These are phyloP conservation scores for Drosophila ercepeae DNA, from an alignment of 1,140 invertebrate species.

Conservation along the genomic window DNA sequence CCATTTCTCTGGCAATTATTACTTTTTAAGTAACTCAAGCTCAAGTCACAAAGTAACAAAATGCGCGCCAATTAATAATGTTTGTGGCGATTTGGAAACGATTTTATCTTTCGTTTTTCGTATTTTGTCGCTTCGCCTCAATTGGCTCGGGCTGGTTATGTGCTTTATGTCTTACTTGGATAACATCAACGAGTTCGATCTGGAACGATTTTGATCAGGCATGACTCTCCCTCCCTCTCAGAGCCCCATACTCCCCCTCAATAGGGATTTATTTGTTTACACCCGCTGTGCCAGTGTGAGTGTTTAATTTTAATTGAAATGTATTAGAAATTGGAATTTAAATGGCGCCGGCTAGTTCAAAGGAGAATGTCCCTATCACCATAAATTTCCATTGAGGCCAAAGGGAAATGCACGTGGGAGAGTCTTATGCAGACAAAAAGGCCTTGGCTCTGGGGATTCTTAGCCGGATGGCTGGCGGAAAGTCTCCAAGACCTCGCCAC, in stretches of 20 bases:
- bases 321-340: conserved; percentile 59
- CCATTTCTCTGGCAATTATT: conserved; percentile 42
- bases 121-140: conserved; percentile 43
- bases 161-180: conserved; percentile 56
- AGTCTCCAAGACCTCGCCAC: conserved; percentile 12
- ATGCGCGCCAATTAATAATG: conserved; percentile 63
- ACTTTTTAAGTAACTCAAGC: conserved; percentile 55
- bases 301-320: conserved; percentile 72
- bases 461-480: conserved; percentile 25
- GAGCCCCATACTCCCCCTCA: conserved; percentile 28
- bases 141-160: conserved; percentile 35
- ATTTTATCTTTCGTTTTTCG: conserved; percentile 55
- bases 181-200: conserved; percentile 78
- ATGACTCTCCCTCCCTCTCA: conserved; percentile 24
- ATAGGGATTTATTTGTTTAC: conserved; percentile 82
- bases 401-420: conserved; percentile 27
- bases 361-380: conserved; percentile 23
- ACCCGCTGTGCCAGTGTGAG: conserved; percentile 38
- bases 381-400: conserved; percentile 54
- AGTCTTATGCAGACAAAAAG: conserved; percentile 12
- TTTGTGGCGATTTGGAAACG: conserved; percentile 10
- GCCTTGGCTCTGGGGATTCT: background rate
- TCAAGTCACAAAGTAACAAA: conserved; percentile 50
- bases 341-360: conserved; percentile 35
- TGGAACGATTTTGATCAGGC: conserved; percentile 67